Conservation (phyloP, 2,113 vertebrate species). For the Recurvirostra avosetta region DNA sequence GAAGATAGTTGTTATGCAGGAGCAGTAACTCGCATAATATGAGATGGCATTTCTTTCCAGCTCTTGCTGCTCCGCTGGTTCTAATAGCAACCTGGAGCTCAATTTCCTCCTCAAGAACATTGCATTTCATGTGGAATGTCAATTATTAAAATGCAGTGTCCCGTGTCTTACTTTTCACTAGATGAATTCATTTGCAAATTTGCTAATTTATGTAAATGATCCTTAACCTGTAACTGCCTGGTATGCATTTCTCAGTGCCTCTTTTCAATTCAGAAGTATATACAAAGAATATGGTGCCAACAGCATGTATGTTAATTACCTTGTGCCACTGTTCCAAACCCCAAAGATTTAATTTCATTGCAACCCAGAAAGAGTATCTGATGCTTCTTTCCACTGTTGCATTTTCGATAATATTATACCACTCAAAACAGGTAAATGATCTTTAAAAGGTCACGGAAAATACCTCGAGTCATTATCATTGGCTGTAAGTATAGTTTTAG, state of each 20-base stretch:
- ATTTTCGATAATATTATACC: constrained; percentile 1
- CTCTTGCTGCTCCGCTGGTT: constrained; percentile 82
- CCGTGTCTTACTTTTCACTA: constrained; percentile 82
- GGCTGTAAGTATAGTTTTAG: neutral
- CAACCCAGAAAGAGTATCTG: neutral
- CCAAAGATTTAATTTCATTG: constrained; percentile 32
- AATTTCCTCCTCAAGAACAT: constrained; percentile 84
- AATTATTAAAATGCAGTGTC: constrained; percentile 86
- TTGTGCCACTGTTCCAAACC: neutral
- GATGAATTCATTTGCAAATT: constrained; percentile 84
- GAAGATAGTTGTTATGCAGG: constrained; percentile 90
- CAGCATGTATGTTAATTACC: neutral
- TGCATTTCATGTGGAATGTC: constrained; percentile 84
- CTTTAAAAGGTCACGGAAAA: neutral
- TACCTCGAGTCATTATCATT: neutral
- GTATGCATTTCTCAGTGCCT: constrained; percentile 57
- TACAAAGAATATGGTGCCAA: constrained; percentile 8
- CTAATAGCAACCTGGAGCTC: constrained; percentile 88
- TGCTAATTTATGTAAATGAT: constrained; percentile 84
- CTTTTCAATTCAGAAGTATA: constrained; percentile 29
- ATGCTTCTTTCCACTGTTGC: neutral
- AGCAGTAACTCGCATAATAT: constrained; percentile 77
- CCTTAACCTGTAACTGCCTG: constrained; percentile 77
- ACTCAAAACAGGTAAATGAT: constrained; percentile 16
- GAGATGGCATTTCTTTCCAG: constrained; percentile 83